Percentiles rank a stretch among this genome's conserved stretches.
Conservation (phyloP, 2,113 vertebrate species). For the Lichenostomus cassidix region DNA sequence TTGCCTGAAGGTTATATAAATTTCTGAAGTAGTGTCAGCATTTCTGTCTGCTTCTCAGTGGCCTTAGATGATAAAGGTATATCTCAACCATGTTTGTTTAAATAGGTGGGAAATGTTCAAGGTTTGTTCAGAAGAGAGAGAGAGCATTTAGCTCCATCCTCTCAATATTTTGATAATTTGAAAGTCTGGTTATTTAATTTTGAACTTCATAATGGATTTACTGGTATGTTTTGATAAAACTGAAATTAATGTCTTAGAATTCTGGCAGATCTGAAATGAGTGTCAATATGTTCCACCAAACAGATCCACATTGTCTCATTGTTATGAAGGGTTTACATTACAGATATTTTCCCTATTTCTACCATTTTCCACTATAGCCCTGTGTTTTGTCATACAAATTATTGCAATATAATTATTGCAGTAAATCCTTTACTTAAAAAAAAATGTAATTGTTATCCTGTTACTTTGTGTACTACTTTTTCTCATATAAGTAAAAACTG, state of each 20-base stretch:
- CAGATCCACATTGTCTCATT: rapidly evolving
- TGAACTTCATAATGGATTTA: background rate
- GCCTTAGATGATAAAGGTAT: background rate
- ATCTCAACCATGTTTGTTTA: background rate
- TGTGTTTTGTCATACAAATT: background rate
- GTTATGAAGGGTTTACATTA: background rate
- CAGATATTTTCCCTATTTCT: background rate
- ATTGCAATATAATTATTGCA: background rate
- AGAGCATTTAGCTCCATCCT: background rate
- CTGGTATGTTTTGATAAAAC: background rate
- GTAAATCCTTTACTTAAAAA: background rate
- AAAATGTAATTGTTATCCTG: background rate
- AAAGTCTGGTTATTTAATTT: background rate
- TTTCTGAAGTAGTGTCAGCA: background rate
- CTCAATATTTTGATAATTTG: background rate
- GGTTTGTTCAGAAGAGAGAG: background rate
- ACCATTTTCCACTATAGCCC: background rate
- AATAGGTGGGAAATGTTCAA: background rate
- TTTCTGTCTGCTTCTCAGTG: background rate
- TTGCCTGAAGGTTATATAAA: background rate
- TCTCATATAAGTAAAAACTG: background rate
- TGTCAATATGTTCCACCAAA: background rate
- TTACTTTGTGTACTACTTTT: background rate
- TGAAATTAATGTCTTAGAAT: background rate
- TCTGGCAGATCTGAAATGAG: background rate